Evolutionary conservation across 2,888 invertebrate genomes (phyloP), one percentile per base, ranked within the genome.

Genomic region (Amphipoea oculea): DNA sequence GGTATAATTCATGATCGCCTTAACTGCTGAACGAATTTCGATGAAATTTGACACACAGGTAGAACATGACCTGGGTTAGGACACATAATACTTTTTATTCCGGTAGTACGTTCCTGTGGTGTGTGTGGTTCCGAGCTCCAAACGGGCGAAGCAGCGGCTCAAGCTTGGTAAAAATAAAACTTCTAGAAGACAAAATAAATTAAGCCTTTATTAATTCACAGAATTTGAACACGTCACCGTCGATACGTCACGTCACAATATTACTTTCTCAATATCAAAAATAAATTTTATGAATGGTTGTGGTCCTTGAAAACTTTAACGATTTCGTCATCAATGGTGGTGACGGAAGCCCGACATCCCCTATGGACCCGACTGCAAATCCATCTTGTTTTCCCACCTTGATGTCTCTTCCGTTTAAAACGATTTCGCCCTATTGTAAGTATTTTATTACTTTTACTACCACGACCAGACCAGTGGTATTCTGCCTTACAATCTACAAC

Each of bases 371-470:
- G 80, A 69, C 54, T 66, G 68, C 82, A 81, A 36, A 85, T 81
- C 85, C 84, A 89, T 73, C 40, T 73, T n/a, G 82, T 86, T 76
- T 88, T 83, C 6, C 3, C 17, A 7, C 81, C 79, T 17, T 51
- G 1, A 3, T 48, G 23, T 51, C 42, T 70, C 40, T 84, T 65
- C 1, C 78, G 79, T 81, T 87, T 86, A 65, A 51, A 89, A 40
- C 81, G 73, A 73, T 83, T 60, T 2, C 4, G 14, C 9, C 40
- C 60, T 71, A 40, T 54, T 12, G 71, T 51, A 63, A 89, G 76
- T 29, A 89, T 63, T 23, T 72, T 62, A 72, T 88, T 87, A 40
- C 89, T 60, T n/a, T 72, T 73, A 71, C 88, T 87, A 48, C 88
- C 89, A 29, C 68, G 81, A 54, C 65, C 29, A 23, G 84, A 86